Evolutionary conservation across 2,113 vertebrate species (phyloP), one percentile per base, ranked within the genome.

Genomic region (Hippocampus mohnikei): DNA sequence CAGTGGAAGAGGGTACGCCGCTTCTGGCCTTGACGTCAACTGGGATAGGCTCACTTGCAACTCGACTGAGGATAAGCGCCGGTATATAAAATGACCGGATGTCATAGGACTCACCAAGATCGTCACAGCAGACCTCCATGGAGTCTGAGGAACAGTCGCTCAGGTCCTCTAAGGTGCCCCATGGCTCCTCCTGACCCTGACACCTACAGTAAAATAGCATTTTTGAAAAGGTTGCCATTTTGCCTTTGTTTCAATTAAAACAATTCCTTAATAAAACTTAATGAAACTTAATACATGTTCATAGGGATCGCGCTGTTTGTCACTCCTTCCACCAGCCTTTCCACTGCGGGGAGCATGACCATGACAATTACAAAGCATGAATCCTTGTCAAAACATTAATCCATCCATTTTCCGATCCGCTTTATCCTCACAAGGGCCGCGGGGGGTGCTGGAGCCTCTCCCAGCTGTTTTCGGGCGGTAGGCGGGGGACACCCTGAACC

Each of bases 81-180:
- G 50, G 5, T 37, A 37, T 37, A 37, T 37, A 52, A 53, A n/a
- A 53, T 53, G 50, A 15, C 13, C 15, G 16, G 16, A 61, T 61
- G 16, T 3, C 6, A 15, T 20, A 40, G 33, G 41, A 84, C 93
- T 90, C 72, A 93, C 92, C 87, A 0, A 90, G 56, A 68, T 91
- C 88, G 4, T 92, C 90, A 75, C 90, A 91, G 80, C 87, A 91
- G 23, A 92, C 84, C 75, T 93, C 93, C 91, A 92, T 91, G 69
- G 91, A 93, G 78, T 92, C 91, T 3, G 90, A 91, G 27, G 91
- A 92, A 72, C 88, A 88, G 75, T 93, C 92, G 66, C 89, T 92
- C n/a, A 92, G 78, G 59, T 93, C 88, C 69, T 93, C 91, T 37
- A 89, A 77, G n/a, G 83, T 76, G 33, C 80, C 58, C 3, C 88